phyloP scores from a whole-genome alignment of 2,797 vertebrate genomes.

The Myioborus melanocephalus region DNA sequence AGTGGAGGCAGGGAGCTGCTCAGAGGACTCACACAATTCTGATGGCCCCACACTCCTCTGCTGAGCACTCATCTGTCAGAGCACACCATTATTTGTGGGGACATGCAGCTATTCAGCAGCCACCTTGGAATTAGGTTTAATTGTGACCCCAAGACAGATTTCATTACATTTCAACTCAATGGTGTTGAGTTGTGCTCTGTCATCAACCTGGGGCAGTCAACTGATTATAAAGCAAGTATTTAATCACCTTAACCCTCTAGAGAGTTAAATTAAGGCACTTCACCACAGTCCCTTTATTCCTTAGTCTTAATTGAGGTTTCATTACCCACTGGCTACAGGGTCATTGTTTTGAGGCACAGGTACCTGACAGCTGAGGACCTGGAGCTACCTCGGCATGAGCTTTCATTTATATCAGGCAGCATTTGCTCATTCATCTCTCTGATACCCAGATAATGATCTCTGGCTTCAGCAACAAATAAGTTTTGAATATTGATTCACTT shows the following conservation, averaged over 20 bases:
- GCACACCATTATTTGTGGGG: neutral
- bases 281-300: neutral
- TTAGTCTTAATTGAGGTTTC: slow-evolving; percentile 42
- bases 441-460: neutral
- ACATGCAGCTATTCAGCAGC: neutral
- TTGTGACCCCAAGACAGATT: slow-evolving; percentile 40
- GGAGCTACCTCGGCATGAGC: neutral
- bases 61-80: neutral
- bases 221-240: slow-evolving; percentile 65
- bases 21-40: neutral
- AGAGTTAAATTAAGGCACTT: slow-evolving; percentile 62
- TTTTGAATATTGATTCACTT: neutral
- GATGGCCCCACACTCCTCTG: neutral
- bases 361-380: slow-evolving; percentile 17
- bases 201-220: slow-evolving; percentile 14
- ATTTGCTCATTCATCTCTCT: neutral
- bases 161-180: slow-evolving; percentile 52
- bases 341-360: slow-evolving; percentile 41
- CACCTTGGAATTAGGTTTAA: slow-evolving; percentile 41
- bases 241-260: slow-evolving; percentile 55
- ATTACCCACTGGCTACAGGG: slow-evolving; percentile 36
- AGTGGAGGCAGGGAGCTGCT: neutral
- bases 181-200: slow-evolving; percentile 6
- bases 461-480: neutral
- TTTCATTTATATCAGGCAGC: neutral